These are phyloP conservation scores for Alethe diademata DNA, from an alignment of 2,113 vertebrate genomes.

Conservation along the genomic window DNA sequence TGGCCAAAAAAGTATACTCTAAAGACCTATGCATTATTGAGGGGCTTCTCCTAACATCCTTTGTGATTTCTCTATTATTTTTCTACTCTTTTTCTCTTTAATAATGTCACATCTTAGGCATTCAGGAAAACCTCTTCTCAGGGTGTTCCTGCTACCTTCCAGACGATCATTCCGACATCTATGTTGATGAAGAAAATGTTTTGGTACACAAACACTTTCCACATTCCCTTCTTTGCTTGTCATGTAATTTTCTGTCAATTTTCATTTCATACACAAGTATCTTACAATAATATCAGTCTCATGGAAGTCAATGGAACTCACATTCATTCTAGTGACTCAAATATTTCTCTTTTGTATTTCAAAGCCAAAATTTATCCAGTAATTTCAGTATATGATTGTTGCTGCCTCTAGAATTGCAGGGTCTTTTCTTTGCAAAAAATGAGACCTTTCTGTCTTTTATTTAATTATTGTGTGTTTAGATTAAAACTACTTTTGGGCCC, in stretches of 20 bases:
- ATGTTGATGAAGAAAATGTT: not conserved
- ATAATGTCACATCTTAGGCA: not conserved
- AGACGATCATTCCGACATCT: not conserved
- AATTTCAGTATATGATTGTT: not conserved
- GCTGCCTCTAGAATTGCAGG: not conserved
- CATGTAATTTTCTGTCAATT: not conserved
- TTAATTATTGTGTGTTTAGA: not conserved
- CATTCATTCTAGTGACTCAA: not conserved
- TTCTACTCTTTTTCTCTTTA: not conserved
- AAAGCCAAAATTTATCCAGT: not conserved
- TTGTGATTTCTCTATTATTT: not conserved
- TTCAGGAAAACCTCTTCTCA: not conserved
- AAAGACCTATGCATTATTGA: not conserved
- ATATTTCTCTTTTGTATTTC: not conserved
- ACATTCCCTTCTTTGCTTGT: not conserved
- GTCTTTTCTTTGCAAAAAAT: not conserved
- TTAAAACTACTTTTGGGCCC: not conserved
- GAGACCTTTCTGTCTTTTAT: not conserved
- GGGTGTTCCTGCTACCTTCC: not conserved
- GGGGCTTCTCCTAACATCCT: not conserved
- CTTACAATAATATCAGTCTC: not conserved
- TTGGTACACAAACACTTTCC: not conserved
- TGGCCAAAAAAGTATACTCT: not conserved
- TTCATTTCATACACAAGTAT: not conserved
- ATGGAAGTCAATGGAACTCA: not conserved